Conservation (phyloP, 2,113 vertebrate species). For the Spilogale gracilis region DNA sequence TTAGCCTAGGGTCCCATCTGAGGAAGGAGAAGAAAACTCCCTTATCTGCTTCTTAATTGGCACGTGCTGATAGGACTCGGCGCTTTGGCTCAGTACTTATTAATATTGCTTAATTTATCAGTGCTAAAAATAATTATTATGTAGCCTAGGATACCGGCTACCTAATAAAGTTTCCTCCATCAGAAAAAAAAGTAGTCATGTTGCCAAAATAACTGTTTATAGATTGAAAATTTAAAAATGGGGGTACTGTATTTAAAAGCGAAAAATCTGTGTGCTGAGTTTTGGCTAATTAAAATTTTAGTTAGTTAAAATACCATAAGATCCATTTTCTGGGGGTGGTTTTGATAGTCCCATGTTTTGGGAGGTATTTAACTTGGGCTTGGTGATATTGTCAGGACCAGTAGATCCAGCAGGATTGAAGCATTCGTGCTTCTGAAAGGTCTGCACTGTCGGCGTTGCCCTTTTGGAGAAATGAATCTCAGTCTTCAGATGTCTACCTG, state of each 20-base stretch:
- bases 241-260: conserved; percentile 34
- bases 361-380: not conserved
- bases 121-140: not conserved
- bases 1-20: not conserved
- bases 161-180: not conserved
- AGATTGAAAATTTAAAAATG: not conserved
- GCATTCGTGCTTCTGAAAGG: not conserved
- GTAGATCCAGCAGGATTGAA: not conserved
- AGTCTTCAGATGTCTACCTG: not conserved
- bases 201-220: not conserved
- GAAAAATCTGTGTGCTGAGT: conserved; percentile 26
- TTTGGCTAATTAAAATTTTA: not conserved
- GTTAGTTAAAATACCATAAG: not conserved
- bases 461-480: not conserved
- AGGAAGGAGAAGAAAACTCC: not conserved
- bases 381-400: not conserved
- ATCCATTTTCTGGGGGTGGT: not conserved
- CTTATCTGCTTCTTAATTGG: not conserved
- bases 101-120: not conserved
- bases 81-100: not conserved
- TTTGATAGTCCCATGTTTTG: not conserved
- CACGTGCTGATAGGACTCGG: not conserved
- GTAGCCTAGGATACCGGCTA: not conserved
- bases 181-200: not conserved
- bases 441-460: rapidly evolving